Percentiles rank a stretch among this genome's conserved stretches.
Conservation (phyloP, 2,113 vertebrate species). For the Bungarus multicinctus region DNA sequence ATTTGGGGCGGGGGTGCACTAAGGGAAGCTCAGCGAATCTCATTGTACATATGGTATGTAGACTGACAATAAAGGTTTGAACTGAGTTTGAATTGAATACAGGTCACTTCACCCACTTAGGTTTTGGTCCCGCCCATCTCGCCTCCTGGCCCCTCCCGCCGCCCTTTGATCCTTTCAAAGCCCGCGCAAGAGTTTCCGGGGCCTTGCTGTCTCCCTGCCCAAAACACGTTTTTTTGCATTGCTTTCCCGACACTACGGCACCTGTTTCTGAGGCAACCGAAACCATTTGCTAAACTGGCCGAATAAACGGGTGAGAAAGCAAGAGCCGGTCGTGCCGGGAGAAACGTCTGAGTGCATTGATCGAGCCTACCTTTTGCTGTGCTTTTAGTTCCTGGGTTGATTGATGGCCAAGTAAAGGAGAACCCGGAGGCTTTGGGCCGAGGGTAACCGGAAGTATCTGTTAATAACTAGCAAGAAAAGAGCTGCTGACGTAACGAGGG, state of each 20-base stretch:
- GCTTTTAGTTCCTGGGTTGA: not conserved
- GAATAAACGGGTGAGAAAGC: not conserved
- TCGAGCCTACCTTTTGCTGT: not conserved
- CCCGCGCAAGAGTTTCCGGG: not conserved
- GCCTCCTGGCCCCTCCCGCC: not conserved
- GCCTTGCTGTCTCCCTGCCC: rapidly evolving
- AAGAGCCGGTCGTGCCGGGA: not conserved
- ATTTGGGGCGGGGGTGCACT: too few species aligned
- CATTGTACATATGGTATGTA: too few species aligned
- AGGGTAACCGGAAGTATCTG: not conserved
- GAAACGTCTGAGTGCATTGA: not conserved
- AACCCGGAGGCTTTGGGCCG: not conserved
- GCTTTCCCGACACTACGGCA: not conserved
- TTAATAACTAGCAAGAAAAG: not conserved
- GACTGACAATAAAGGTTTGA: too few species aligned
- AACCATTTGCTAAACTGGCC: not conserved
- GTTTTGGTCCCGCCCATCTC: not conserved
- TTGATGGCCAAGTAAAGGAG: not conserved
- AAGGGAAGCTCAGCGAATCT: too few species aligned
- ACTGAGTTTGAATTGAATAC: too few species aligned
- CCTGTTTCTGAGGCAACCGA: not conserved
- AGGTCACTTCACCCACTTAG: not conserved
- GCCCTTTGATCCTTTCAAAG: not conserved
- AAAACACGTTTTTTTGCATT: not conserved
- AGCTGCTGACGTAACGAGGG: not conserved